Evolutionary conservation across 2,888 invertebrate species (phyloP), one percentile per base, ranked within the genome.

Genomic region (Muschampia plurimacula): DNA sequence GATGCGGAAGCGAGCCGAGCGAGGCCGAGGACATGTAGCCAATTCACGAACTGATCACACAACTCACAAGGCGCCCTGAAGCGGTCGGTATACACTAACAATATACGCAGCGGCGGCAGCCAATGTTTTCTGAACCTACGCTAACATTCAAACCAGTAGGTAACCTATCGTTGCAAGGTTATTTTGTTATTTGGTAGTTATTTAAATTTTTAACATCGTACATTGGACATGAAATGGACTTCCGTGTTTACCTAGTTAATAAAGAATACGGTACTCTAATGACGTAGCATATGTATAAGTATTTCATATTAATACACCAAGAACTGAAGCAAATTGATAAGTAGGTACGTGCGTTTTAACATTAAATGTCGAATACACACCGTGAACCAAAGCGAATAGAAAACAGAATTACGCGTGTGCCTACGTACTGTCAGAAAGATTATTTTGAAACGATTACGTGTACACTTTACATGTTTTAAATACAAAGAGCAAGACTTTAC

Each of bases 21-120:
- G 89, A 94, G 93, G 93, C 89, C 93, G 92, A 92, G 92, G 93
- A 90, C 93, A 87, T 83, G 82, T 86, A 85, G 85, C 88, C 89
- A 90, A 92, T 93, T 91, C 91, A 89, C 87, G 86, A 89, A 89
- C 87, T 83, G 84, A 86, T 86, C 86, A 83, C 83, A 72, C 76
- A 76, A 79, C 86, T 83, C 83, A 72, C 76, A 76, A 79, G 79
- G 76, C 75, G 73, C 84, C 83, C 87, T 83, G 85, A 85, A 85
- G 86, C 84, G 83, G 82, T 87, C 84, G 83, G 82, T 87, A 79
- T 82, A 1, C 36, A 83, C 83, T 80, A 79, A 76, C 76, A 57
- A 63, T 65, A 74, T 67, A 59, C 41, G 15, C 59, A 22, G 32
- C 22, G 60, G 13, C 9, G 60, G 36, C 60, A 32, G 65, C 71